Evolutionary conservation across 1,140 invertebrate genomes (phyloP), one percentile per base, ranked within the genome.

Genomic region (Apolygus lucorum): DNA sequence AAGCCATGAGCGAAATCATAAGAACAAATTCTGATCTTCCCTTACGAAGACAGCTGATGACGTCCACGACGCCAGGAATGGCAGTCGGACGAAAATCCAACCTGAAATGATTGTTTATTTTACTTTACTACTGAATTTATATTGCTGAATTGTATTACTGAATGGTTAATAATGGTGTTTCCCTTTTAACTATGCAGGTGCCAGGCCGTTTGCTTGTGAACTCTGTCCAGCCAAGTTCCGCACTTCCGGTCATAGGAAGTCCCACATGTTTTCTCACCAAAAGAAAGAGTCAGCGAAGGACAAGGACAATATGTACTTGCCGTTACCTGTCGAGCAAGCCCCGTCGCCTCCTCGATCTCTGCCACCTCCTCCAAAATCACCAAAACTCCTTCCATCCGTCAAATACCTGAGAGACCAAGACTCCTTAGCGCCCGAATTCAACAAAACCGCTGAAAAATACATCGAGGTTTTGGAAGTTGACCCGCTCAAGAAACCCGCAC

Each of bases 201-300:
- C 81, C 1, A 88, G 86, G 75, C 88, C 88, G 0, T 89, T 88
- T 74, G 81, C 82, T 42, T 90, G 89, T 76, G 76, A 25, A n/a
- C 77, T 86, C 63, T 91, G 88, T 76, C 80, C 84, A 28, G 78
- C 82, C 25, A 78, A 80, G 67, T 91, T 90, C 75, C 77, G 88
- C 75, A 90, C 88, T 0, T 84, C 86, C 1, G 87, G 87, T 4
- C 87, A 89, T 71, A 81, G 84, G 28, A 88, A 87, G 73, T 82
- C 84, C 25, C 89, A 90, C 72, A 73, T 84, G 24, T 63, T 80
- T 63, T 83, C 84, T 2, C 86, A 88, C 71, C 80, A 80, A 63
- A 84, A 82, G 49, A 75, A 81, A 64, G 71, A 27, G 13, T 26
- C 29, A 1, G 34, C n/a, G 2, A 68, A 68, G 27, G 21, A 67